phyloP scores from a whole-genome alignment of 2,888 invertebrate species.

The Sphaeridia pumilis region DNA sequence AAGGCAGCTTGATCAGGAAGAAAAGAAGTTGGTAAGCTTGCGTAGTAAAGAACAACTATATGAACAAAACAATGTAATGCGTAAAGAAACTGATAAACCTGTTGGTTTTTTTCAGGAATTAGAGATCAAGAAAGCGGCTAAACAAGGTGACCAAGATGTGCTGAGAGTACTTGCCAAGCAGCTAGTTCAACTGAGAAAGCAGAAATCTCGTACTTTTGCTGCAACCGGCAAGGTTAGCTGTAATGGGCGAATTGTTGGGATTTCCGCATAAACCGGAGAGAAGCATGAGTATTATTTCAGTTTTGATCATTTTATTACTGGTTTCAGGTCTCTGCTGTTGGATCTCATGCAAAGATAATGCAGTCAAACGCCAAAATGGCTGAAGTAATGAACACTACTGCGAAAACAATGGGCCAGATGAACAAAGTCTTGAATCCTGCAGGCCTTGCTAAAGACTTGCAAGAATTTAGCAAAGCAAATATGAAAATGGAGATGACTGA shows the following conservation, averaged over 20 bases:
- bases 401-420: constrained; percentile 78
- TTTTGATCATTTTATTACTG: background rate
- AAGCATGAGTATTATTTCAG: too few relatives aligned
- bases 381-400: constrained; percentile 74
- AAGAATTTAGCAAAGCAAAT: constrained; percentile 69
- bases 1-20: constrained; percentile 68
- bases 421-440: constrained; percentile 77
- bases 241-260: background rate
- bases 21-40: constrained; percentile 64
- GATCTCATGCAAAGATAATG: constrained; percentile 78
- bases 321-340: constrained; percentile 53
- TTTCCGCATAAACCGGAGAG: background rate
- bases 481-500: constrained; percentile 91
- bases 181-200: constrained; percentile 72
- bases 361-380: constrained; percentile 77
- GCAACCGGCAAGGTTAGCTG: constrained; percentile 61
- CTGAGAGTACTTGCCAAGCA: constrained; percentile 77
- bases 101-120: constrained; percentile 49
- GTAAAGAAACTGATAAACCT: constrained; percentile 69
- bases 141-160: constrained; percentile 73
- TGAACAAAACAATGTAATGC: too few relatives aligned
- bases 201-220: constrained; percentile 67
- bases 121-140: constrained; percentile 80
- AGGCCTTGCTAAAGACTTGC: constrained; percentile 67
- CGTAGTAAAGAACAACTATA: too few relatives aligned